Percentiles rank a stretch among this genome's conserved stretches.
phyloP scores from a whole-genome alignment of 1,140 invertebrate species.

The Drosophila carrolli region DNA sequence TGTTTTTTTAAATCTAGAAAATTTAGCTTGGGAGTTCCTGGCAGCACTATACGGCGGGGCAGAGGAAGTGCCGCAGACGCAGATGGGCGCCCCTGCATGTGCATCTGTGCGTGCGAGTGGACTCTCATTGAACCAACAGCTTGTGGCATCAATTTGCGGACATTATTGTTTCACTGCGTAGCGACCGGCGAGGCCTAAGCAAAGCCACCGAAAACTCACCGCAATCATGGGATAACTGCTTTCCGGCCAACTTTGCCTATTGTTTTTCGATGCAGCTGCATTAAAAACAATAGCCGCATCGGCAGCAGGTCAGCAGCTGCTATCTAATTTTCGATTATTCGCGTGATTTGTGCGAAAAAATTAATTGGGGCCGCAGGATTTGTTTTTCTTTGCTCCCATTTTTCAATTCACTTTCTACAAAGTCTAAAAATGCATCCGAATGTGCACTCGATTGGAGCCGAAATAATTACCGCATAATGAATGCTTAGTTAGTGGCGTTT shows the following conservation, averaged over 20 bases:
- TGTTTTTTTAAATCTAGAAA: no score
- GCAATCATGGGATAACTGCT: constrained; percentile 63
- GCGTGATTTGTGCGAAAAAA: constrained; percentile 71
- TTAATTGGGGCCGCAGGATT: constrained; percentile 65
- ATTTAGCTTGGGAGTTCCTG: no score
- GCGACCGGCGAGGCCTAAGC: constrained; percentile 59
- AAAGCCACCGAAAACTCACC: constrained; percentile 69
- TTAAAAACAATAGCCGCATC: constrained; percentile 23
- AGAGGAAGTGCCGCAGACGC: constrained; percentile 74
- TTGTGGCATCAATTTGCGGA: constrained; percentile 82
- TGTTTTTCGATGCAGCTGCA: constrained; percentile 39
- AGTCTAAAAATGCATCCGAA: constrained; percentile 10
- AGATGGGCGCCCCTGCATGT: constrained; percentile 13
- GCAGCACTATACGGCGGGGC: constrained; percentile 41
- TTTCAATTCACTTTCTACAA: constrained; percentile 21
- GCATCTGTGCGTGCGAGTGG: constrained; percentile 19
- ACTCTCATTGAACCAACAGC: constrained; percentile 75
- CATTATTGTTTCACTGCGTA: constrained; percentile 78
- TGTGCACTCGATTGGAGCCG: constrained; percentile 3
- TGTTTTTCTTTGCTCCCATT: constrained; percentile 32
- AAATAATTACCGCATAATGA: constrained; percentile 54
- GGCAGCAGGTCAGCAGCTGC: constrained; percentile 34
- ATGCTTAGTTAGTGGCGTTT: constrained; percentile 11
- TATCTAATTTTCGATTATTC: constrained; percentile 80
- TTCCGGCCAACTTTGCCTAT: constrained; percentile 19